Base-by-base conservation (phyloP, 1,140 invertebrate species). In the Drosophila leontia region DNA sequence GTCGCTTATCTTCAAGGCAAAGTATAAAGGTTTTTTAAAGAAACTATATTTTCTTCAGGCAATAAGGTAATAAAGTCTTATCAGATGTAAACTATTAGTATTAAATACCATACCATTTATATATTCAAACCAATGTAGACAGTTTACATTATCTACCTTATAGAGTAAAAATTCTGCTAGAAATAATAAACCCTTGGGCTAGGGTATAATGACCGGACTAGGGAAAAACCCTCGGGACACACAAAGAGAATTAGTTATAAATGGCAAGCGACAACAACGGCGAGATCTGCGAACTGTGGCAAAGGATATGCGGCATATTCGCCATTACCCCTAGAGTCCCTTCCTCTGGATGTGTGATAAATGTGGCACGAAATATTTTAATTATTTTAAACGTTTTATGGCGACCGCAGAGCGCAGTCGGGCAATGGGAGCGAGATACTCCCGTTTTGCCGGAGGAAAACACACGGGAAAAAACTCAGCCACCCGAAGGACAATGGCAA, bases 301-400 rank as follows among this genome's bases (percentile, higher is more conserved):
- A 63, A 83, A 78, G 79, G 84, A 88, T 88, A 88, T 88, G 80
- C 83, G 67, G 84, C 77, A 80, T 78, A 78, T 88, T 87, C 79
- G 76, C 80, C 83, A 85, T 85, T 82, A 75, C 47, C 64, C 71
- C 53, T 44, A 61, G 29, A 47, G 32, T 64, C 60, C 41, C 45
- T 41, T 44, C 50, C 47, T 39, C 39, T 59, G 35, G 53, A 65
- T 70, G 76, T 88, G 80, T 90, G 85, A 88, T 90, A 86, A 86
- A 91, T 88, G 88, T 91, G 88, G 76, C 88, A 90, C 84, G 82
- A 91, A 91, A 91, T 88, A 91, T 91, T 91, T 91, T 85, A 91
- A 91, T 90, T 91, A 91, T 91, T 91, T 91, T 91, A 91, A 91
- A 91, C 82, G 88, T 91, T 91, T 91, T 86, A 91, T 91, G 76